Conservation (phyloP, 2,797 vertebrate genomes). For the Pagetopsis macropterus region DNA sequence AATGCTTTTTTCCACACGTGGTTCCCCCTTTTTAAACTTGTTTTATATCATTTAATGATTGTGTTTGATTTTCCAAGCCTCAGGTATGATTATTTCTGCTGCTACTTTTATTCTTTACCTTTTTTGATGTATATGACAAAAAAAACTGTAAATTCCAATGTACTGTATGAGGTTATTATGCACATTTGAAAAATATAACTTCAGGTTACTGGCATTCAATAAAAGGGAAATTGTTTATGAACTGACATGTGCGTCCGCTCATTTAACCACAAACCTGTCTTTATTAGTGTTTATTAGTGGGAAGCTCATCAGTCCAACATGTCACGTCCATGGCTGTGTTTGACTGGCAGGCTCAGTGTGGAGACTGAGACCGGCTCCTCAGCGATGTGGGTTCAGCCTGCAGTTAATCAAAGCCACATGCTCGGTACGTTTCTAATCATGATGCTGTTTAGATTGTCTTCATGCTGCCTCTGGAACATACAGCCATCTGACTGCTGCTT, state of each 20-base stretch:
- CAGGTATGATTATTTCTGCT: conserved; percentile 19
- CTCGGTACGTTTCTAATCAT: conserved; percentile 71
- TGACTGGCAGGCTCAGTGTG: conserved; percentile 66
- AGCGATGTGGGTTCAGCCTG: conserved; percentile 62
- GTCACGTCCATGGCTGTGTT: conserved; percentile 41
- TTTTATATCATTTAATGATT: conserved; percentile 17
- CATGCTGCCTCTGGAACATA: conserved; percentile 65
- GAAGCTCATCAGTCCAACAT: conserved; percentile 48
- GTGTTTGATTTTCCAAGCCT: conserved; percentile 10
- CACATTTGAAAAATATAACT: conserved; percentile 1
- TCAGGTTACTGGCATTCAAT: conserved; percentile 41
- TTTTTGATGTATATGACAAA: conserved; percentile 13
- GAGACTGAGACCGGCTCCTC: conserved; percentile 50
- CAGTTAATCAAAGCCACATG: conserved; percentile 80
- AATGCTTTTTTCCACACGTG: conserved; percentile 4
- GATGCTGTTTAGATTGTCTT: conserved; percentile 76
- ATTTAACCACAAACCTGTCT: conserved; percentile 46
- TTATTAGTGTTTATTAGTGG: conserved; percentile 20
- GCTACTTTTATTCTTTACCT: neutral
- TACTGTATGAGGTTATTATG: conserved; percentile 4
- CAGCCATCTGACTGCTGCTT: conserved; percentile 71
- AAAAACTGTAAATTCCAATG: neutral
- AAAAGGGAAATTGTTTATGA: conserved; percentile 54
- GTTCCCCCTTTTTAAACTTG: conserved; percentile 4
- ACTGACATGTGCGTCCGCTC: conserved; percentile 26